Evolutionary conservation across 2,888 invertebrate species (phyloP).

Genomic region (Lagria hirta): DNA sequence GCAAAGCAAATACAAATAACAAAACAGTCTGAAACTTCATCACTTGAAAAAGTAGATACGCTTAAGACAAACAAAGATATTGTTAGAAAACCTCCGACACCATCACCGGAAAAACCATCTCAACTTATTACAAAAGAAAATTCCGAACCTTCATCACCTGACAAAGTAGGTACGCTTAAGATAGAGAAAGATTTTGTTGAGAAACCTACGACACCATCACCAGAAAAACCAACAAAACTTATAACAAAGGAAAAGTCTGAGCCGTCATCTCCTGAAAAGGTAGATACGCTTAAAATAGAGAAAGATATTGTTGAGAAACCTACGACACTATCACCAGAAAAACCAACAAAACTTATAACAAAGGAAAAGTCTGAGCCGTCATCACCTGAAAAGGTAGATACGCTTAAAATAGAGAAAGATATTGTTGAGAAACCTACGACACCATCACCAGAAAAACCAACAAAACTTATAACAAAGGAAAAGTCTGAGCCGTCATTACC

Average conservation of each 20-base stretch:
- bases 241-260: constrained; percentile 13
- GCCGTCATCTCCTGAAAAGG: constrained; percentile 9
- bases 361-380: no score
- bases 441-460: constrained; percentile 1
- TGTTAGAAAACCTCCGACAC: constrained; percentile 11
- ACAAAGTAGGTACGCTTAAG: not conserved
- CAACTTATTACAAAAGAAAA: constrained; percentile 1
- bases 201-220: not conserved
- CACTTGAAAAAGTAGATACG: constrained; percentile 3
- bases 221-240: constrained; percentile 7
- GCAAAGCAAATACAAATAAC: not conserved
- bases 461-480: constrained; percentile 12
- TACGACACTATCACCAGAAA: constrained; percentile 1
- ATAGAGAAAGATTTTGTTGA: not conserved
- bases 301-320: not conserved
- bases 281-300: constrained; percentile 3
- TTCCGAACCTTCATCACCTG: no score
- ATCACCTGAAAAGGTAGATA: constrained; percentile 1
- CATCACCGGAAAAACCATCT: constrained; percentile 14
- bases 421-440: not conserved
- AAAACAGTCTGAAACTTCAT: constrained; percentile 1
- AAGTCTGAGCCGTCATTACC: constrained; percentile 13
- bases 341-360: not conserved
- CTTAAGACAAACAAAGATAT: not conserved
- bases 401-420: not conserved